phyloP scores from a whole-genome alignment of 2,113 vertebrate genomes.

The Thunnus thynnus region DNA sequence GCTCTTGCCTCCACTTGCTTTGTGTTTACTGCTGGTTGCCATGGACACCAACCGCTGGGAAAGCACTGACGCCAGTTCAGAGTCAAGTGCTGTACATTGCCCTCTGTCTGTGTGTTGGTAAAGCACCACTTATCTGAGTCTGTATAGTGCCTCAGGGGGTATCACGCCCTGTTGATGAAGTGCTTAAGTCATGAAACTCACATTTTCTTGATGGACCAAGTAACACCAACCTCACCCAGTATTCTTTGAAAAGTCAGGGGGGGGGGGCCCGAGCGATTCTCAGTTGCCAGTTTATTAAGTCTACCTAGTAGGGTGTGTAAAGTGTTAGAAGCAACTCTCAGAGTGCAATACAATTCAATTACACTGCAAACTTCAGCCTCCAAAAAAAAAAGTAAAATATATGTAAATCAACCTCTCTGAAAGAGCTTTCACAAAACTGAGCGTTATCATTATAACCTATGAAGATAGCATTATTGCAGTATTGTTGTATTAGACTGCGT shows the following conservation, averaged over 20 bases:
- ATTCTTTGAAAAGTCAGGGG: neutral
- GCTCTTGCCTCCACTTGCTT: conserved; percentile 36
- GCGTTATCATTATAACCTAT: too few relatives aligned
- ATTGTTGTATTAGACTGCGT: too few relatives aligned
- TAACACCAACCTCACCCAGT: neutral
- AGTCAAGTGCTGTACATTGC: conserved; percentile 27
- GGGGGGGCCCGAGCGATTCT: too few relatives aligned
- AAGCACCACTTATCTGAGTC: conserved; percentile 42
- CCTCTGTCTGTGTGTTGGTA: conserved; percentile 49
- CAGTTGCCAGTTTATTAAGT: neutral
- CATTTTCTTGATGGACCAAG: neutral
- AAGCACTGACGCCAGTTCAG: conserved; percentile 16
- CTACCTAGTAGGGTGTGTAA: too few relatives aligned
- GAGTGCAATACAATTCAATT: too few relatives aligned
- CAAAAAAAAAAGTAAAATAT: too few relatives aligned
- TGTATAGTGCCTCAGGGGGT: neutral
- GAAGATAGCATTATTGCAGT: too few relatives aligned
- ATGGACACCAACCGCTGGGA: conserved; percentile 45
- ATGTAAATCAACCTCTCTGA: too few relatives aligned
- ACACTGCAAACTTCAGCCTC: too few relatives aligned
- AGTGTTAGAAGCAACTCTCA: too few relatives aligned
- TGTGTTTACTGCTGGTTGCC: conserved; percentile 65
- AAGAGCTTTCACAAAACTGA: too few relatives aligned
- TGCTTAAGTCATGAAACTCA: conserved; percentile 36
- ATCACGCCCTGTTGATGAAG: conserved; percentile 25